A percentile compares a stretch with the other conserved stretches of the same genome.
phyloP scores from a whole-genome alignment of 1,140 invertebrate species.

The Patella vulgata region DNA sequence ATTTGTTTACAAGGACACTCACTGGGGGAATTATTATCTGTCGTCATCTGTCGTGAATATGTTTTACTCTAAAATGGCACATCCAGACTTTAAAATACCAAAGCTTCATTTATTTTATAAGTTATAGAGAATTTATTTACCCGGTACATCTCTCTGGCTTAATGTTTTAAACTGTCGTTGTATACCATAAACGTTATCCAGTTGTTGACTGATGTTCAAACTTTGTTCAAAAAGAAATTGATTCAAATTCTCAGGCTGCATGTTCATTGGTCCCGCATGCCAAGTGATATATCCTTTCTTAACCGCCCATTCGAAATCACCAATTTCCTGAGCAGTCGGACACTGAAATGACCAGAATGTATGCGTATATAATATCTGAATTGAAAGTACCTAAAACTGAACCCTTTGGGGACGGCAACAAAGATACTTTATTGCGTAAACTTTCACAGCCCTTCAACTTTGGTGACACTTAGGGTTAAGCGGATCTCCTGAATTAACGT shows the following conservation, averaged over 20 bases:
- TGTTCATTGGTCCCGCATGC: conserved; percentile 61
- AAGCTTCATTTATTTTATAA: not conserved
- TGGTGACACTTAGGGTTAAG: not conserved
- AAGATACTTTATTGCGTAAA: not conserved
- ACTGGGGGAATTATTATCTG: too few species aligned
- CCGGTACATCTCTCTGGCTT: conserved; percentile 59
- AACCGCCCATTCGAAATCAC: conserved; percentile 39
- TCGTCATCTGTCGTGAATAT: too few species aligned
- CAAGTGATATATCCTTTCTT: conserved; percentile 44
- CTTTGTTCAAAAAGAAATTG: conserved; percentile 38
- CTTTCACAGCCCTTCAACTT: not conserved
- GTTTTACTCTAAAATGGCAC: too few species aligned
- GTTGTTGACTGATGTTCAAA: conserved; percentile 36
- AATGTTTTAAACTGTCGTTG: conserved; percentile 34
- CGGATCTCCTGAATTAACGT: not conserved
- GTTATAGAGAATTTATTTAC: conserved; percentile 25
- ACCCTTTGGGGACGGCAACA: not conserved
- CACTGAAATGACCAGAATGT: conserved; percentile 43
- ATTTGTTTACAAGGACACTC: too few species aligned
- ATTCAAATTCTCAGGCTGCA: conserved; percentile 53
- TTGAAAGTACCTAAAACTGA: too few species aligned
- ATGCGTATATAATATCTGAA: too few species aligned
- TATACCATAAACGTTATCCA: conserved; percentile 46
- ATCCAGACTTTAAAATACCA: too few species aligned
- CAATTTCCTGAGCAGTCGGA: conserved; percentile 30